Evolutionary conservation across 2,888 invertebrate genomes (phyloP), one percentile per base, ranked within the genome.

Genomic region (Eupelmus urozonus): DNA sequence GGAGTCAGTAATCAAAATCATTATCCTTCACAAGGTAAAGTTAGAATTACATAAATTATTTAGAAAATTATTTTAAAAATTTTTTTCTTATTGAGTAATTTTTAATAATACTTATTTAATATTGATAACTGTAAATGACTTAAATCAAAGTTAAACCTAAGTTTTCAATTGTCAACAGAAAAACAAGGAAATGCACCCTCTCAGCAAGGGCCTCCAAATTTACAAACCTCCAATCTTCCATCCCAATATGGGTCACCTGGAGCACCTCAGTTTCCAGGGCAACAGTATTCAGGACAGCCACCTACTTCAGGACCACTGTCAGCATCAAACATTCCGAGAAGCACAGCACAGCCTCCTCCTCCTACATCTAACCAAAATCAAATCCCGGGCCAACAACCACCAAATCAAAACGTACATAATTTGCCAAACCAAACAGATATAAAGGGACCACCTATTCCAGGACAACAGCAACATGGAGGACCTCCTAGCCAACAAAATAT

Each of bases 1-100:
- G 87, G 87, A 53, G 83, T 84, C 57, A 84, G 82, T 42, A 83
- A 80, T 76, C 72, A 74, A 57, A 74, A 74, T 45, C 62, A 73
- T 55, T 27, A 67, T 55, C 20, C 40, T 82, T 20, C 57, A 16
- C 81, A 80, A 82, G 57, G 78, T 80, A 65, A 0, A 23, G 1
- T n/a, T n/a, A n/a, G n/a, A n/a, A n/a, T n/a, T n/a, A n/a, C n/a
- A n/a, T n/a, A n/a, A n/a, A n/a, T n/a, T n/a, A n/a, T n/a, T n/a
- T n/a, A n/a, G n/a, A n/a, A n/a, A n/a, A n/a, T n/a, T n/a, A n/a
- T n/a, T n/a, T n/a, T n/a, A n/a, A n/a, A n/a, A n/a, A n/a, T n/a
- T n/a, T n/a, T n/a, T n/a, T n/a, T n/a, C n/a, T n/a, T n/a, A n/a
- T n/a, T n/a, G n/a, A 27, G 11, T 20, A 34, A 74, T 49, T 25